phyloP scores from a whole-genome alignment of 2,113 vertebrate genomes.

The Hippocampus barbouri region DNA sequence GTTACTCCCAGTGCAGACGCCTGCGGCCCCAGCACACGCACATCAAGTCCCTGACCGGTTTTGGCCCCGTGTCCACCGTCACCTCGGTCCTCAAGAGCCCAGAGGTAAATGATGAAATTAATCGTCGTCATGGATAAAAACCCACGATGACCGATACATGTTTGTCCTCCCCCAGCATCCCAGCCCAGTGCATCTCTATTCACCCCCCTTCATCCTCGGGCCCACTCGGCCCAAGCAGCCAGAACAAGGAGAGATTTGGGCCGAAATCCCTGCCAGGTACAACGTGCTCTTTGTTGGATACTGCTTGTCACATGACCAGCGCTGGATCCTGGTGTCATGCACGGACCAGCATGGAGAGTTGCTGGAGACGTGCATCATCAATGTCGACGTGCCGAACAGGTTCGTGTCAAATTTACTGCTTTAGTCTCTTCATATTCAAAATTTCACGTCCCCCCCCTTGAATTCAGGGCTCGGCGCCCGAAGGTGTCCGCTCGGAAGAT shows the following conservation, averaged over 20 bases:
- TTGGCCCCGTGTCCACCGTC: constrained; percentile 88
- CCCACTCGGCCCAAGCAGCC: constrained; percentile 88
- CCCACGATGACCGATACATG: neutral
- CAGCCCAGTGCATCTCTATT: constrained; percentile 85
- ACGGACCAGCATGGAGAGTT: constrained; percentile 95
- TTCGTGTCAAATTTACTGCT: constrained; percentile 41
- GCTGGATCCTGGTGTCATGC: constrained; percentile 95
- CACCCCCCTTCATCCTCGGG: constrained; percentile 87
- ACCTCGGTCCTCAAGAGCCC: constrained; percentile 83
- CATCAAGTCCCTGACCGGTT: constrained; percentile 95
- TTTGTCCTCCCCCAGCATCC: constrained; percentile 75
- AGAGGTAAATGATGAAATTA: constrained; percentile 69
- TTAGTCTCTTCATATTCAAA: neutral
- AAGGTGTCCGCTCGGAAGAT: constrained; percentile 91
- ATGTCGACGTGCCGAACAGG: constrained; percentile 94
- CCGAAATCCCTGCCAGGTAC: constrained; percentile 85
- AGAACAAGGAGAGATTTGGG: constrained; percentile 86
- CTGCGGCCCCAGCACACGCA: constrained; percentile 87
- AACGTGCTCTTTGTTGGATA: constrained; percentile 95
- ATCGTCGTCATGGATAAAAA: too few species aligned
- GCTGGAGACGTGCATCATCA: constrained; percentile 90
- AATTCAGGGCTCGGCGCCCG: constrained; percentile 80
- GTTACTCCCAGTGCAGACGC: constrained; percentile 92
- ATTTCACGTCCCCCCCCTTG: too few species aligned
- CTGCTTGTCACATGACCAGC: constrained; percentile 95